Conservation (phyloP, 2,888 invertebrate species). For the Neoitamus cyanurus region DNA sequence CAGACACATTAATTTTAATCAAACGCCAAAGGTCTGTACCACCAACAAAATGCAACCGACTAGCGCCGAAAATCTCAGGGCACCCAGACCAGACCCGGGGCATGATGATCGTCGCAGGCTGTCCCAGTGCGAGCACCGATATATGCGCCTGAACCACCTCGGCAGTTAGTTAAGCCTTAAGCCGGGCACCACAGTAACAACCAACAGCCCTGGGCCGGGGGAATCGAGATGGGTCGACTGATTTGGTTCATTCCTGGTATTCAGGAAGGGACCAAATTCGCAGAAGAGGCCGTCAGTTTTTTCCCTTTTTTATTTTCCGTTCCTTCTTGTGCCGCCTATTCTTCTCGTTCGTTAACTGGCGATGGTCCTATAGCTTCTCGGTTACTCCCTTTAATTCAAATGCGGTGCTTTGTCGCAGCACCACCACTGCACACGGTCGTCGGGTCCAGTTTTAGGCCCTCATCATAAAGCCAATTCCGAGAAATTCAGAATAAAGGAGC, state of each 20-base stretch:
- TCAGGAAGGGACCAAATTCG: constrained; percentile 43
- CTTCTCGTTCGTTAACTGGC: background rate
- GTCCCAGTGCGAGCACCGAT: background rate
- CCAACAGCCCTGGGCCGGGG: background rate
- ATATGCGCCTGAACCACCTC: background rate
- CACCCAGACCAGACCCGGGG: background rate
- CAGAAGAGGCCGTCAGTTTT: constrained; percentile 23
- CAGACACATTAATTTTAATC: background rate
- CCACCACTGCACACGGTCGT: background rate
- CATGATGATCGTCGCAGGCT: background rate
- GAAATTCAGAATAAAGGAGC: constrained; percentile 4
- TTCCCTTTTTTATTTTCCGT: background rate
- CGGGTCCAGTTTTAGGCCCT: constrained; percentile 22
- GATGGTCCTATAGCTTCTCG: background rate
- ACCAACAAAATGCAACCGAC: background rate
- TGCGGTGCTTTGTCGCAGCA: constrained; percentile 3
- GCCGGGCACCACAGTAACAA: background rate
- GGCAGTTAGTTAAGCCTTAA: background rate
- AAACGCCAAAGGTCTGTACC: background rate
- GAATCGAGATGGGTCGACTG: constrained; percentile 36
- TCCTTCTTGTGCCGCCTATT: background rate
- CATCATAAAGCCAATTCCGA: constrained; percentile 31
- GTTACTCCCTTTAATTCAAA: constrained; percentile 17
- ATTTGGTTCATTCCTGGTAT: constrained; percentile 42
- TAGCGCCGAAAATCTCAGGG: background rate